phyloP scores from a whole-genome alignment of 1,140 invertebrate species.

The Sycobia sp. region DNA sequence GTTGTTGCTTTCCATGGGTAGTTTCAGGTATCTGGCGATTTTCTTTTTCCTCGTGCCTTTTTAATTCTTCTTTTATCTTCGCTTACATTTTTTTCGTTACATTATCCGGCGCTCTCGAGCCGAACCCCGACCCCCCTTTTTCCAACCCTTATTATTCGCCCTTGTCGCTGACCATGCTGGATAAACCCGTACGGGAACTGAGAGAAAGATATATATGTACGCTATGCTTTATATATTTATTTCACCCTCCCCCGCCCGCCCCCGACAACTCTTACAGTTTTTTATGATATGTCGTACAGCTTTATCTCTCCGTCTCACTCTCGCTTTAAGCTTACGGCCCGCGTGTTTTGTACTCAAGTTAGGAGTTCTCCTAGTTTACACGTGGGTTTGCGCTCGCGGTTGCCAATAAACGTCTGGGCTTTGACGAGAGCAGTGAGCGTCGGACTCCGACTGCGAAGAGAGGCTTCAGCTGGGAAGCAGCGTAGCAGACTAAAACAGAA shows the following conservation, averaged over 20 bases:
- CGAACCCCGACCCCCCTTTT: neutral
- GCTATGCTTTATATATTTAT: neutral
- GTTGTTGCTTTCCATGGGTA: conserved; percentile 28
- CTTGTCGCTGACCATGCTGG: conserved; percentile 3
- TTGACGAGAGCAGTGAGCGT: neutral
- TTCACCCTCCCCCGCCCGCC: neutral
- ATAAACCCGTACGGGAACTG: neutral
- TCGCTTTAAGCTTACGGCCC: too few species aligned
- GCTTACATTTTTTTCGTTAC: conserved; percentile 1
- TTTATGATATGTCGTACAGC: too few species aligned
- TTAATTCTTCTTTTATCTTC: conserved; percentile 26
- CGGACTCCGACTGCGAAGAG: too few species aligned
- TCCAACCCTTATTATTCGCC: conserved; percentile 19
- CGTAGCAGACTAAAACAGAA: neutral
- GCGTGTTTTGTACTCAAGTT: too few species aligned
- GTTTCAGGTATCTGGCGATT: conserved; percentile 27
- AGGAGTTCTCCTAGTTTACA: too few species aligned
- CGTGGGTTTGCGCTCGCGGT: conserved; percentile 13
- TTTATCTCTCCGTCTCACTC: neutral
- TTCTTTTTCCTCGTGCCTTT: conserved; percentile 14
- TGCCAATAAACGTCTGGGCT: conserved; percentile 10
- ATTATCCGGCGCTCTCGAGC: neutral
- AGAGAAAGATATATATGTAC: neutral
- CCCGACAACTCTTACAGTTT: too few species aligned
- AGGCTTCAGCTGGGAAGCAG: too few species aligned